Evolutionary conservation across 2,888 invertebrate genomes (phyloP), one percentile per base, ranked within the genome.

Genomic region (Spilarctia lutea): DNA sequence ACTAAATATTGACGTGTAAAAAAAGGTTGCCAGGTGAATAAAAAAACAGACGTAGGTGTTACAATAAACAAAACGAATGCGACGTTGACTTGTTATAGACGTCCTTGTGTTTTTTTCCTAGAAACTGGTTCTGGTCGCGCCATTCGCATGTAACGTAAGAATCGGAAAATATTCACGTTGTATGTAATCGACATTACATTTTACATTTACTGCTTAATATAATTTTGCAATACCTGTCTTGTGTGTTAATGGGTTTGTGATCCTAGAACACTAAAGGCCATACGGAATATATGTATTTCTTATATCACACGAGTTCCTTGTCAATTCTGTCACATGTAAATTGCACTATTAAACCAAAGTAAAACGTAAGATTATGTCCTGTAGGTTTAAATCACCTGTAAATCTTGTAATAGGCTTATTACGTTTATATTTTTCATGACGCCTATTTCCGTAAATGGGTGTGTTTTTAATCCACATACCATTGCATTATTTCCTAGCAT

Each of bases 31-130:
- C 52, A n/a, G 52, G 8, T 33, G 42, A 39, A 42, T 35, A n/a
- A 27, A 35, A n/a, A 3, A 30, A 10, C 20, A 60, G 56, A 42
- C 60, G 20, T 60, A 42, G 27, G 56, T 70, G 11, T 60, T 48
- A 42, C 56, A 35, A 56, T n/a, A 16, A 52, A 52, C 69, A 65
- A 65, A 68, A 56, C 52, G 56, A 69, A 71, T 24, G 20, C 33
- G 65, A 71, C 71, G 30, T 48, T 18, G 42, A 60, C 71, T 71
- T 63, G 42, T 63, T n/a, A 42, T 35, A 79, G 74, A 80, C 68
- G 83, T 80, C 83, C 83, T 83, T 83, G 83, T 83, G 75, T 83
- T 79, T 75, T 81, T 83, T 78, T 52, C 67, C 30, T 67, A 76
- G 66, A 74, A 81, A 83, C 83, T 72, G 74, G 83, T 83, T 83